Evolutionary conservation across 2,888 invertebrate species (phyloP).

Genomic region (Ophion ventricosus): DNA sequence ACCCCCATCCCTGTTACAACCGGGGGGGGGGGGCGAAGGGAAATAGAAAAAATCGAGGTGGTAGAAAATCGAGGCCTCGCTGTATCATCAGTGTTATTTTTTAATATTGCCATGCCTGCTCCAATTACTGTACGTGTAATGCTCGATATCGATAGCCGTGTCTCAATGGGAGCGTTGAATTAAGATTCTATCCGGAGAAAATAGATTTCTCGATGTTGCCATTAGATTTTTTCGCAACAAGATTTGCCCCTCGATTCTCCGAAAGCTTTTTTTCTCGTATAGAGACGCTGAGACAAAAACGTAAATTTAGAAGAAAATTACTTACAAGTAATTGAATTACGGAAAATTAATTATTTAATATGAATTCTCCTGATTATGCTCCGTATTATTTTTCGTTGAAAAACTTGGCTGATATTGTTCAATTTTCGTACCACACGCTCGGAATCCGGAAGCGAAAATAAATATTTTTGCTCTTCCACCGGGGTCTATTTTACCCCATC

Average conservation of each 20-base stretch:
- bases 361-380: background rate
- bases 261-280: background rate
- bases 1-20: too few relatives aligned
- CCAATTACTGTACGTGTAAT: too few relatives aligned
- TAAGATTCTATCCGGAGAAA: background rate
- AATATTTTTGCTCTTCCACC: background rate
- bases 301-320: background rate
- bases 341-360: background rate
- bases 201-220: background rate
- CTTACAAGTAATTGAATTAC: background rate
- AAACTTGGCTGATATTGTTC: too few relatives aligned
- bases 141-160: background rate
- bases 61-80: too few relatives aligned
- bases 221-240: background rate
- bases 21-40: too few relatives aligned
- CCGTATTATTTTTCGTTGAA: background rate
- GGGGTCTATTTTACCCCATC: slow-evolving; percentile 4
- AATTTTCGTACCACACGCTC: too few relatives aligned
- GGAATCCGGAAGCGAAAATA: background rate
- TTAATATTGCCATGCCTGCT: too few relatives aligned
- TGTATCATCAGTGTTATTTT: too few relatives aligned
- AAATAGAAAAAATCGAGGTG: too few relatives aligned
- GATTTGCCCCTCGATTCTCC: background rate
- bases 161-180: background rate
- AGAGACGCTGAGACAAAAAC: background rate